A percentile compares a stretch with the other conserved stretches of the same genome.
phyloP scores from a whole-genome alignment of 2,113 vertebrate species.

The Lophius piscatorius region DNA sequence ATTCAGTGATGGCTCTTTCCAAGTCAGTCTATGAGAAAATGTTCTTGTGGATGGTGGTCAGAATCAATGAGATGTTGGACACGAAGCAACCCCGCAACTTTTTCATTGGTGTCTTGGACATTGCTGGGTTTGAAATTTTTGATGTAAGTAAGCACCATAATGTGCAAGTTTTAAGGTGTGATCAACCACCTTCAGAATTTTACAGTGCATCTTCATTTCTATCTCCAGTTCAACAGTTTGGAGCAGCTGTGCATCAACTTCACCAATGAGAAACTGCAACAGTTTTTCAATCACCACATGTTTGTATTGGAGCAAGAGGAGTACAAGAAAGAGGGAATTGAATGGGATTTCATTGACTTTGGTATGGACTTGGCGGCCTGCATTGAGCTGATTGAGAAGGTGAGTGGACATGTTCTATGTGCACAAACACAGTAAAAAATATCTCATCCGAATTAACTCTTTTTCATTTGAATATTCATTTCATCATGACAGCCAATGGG shows the following conservation, averaged over 20 bases:
- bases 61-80: constrained; percentile 83
- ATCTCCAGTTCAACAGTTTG: constrained; percentile 86
- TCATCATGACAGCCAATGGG: constrained; percentile 86
- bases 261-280: constrained; percentile 92
- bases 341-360: constrained; percentile 90
- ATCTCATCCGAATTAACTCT: background rate
- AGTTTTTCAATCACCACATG: constrained; percentile 91
- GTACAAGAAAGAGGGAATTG: constrained; percentile 90
- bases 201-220: too few species aligned
- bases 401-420: background rate
- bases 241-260: constrained; percentile 93
- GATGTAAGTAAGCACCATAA: constrained; percentile 71
- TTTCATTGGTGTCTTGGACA: constrained; percentile 83
- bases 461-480: background rate
- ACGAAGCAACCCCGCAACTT: constrained; percentile 78
- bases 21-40: constrained; percentile 83
- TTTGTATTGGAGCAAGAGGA: constrained; percentile 91
- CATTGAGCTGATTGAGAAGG: constrained; percentile 91
- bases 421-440: background rate
- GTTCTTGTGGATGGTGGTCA: constrained; percentile 83
- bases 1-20: constrained; percentile 71
- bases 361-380: constrained; percentile 90
- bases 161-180: too few species aligned
- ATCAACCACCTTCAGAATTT: too few species aligned
- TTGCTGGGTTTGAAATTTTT: constrained; percentile 85